phyloP scores from a whole-genome alignment of 2,113 vertebrate species.

The Mustela nigripes region DNA sequence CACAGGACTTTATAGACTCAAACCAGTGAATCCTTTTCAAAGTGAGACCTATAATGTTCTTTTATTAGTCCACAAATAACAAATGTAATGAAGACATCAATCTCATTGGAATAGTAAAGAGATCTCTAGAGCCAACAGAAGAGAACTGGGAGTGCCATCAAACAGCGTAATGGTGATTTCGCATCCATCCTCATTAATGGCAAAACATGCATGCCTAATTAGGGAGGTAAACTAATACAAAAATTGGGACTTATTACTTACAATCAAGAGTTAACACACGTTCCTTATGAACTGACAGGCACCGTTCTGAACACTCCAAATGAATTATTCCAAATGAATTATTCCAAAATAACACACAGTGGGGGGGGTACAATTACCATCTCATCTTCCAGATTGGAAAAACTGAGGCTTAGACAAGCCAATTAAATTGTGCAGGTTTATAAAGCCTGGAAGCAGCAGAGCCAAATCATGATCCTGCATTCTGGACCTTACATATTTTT shows the following conservation, averaged over 20 bases:
- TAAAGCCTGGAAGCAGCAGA: not conserved
- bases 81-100: constrained; percentile 35
- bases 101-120: constrained; percentile 9
- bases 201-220: not conserved
- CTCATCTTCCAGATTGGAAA: constrained; percentile 29
- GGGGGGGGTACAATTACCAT: not conserved
- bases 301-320: not conserved
- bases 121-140: constrained; percentile 46
- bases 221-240: not conserved
- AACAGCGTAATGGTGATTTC: constrained; percentile 4
- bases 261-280: not conserved
- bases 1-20: constrained; percentile 57
- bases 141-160: not conserved
- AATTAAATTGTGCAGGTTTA: not conserved
- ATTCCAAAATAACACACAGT: not conserved
- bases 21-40: constrained; percentile 37
- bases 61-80: constrained; percentile 52
- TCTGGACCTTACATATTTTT: not conserved
- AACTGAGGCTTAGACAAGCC: not conserved
- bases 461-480: not conserved
- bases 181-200: not conserved
- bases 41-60: constrained; percentile 41
- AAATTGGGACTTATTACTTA: constrained; percentile 38
- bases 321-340: not conserved
- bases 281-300: not conserved